Conservation (phyloP, 2,888 invertebrate genomes). For the Orthosia gracilis region DNA sequence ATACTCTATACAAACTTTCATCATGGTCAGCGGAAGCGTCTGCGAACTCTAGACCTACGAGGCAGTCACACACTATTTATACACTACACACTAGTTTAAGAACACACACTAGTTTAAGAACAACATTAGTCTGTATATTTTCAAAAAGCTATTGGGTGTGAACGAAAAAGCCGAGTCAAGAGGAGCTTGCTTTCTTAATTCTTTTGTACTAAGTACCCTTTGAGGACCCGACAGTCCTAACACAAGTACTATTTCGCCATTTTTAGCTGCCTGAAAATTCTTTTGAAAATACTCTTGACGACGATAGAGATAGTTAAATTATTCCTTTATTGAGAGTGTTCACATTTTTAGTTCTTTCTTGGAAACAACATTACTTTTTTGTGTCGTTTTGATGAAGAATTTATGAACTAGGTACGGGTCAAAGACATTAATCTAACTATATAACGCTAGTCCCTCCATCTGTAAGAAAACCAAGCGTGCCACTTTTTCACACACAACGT, state of each 20-base stretch:
- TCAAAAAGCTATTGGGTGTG: conserved; percentile 22
- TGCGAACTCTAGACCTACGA: too few species aligned
- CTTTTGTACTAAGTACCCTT: conserved; percentile 40
- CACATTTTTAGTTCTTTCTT: conserved; percentile 4
- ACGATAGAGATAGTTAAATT: conserved; percentile 26
- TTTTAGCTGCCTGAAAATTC: conserved; percentile 37
- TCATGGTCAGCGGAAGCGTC: too few species aligned
- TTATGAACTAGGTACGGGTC: conserved; percentile 18
- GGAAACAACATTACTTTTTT: conserved; percentile 26
- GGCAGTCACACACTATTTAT: too few species aligned
- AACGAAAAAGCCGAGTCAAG: conserved; percentile 47
- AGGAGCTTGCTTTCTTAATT: conserved; percentile 42
- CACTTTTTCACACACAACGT: too few species aligned
- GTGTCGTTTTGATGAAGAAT: conserved; percentile 13
- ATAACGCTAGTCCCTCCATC: too few species aligned
- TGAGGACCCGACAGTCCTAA: conserved; percentile 29
- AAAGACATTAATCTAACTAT: too few species aligned
- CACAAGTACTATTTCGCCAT: conserved; percentile 47
- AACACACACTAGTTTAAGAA: too few species aligned
- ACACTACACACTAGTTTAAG: too few species aligned
- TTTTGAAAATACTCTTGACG: conserved; percentile 22
- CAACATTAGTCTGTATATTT: too few species aligned
- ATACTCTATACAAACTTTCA: too few species aligned
- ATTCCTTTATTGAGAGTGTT: background rate
- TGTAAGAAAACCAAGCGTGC: too few species aligned